Conservation (phyloP, 2,888 invertebrate genomes). For the Caenorhabditis sp. region DNA sequence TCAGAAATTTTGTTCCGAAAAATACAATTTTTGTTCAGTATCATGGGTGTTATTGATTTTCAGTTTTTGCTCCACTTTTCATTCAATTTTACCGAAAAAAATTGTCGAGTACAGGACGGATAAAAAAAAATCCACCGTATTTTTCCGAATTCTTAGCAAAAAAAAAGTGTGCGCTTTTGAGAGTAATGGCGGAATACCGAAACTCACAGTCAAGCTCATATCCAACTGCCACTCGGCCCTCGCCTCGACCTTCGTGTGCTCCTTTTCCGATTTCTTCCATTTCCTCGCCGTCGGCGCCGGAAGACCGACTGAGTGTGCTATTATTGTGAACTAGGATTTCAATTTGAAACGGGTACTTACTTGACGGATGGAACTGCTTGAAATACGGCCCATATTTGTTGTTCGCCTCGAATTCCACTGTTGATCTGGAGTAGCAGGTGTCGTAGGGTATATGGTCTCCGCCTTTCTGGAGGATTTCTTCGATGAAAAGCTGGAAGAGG, state of each 20-base stretch:
- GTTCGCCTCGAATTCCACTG: slow-evolving; percentile 13
- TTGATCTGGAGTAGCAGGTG: background rate
- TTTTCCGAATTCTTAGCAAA: background rate
- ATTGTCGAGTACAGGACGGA: too few species aligned
- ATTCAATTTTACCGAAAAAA: too few species aligned
- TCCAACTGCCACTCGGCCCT: slow-evolving; percentile 25
- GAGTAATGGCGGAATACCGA: too few species aligned
- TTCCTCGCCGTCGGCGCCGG: slow-evolving; percentile 1
- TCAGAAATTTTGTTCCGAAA: too few species aligned
- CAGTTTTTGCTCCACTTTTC: too few species aligned
- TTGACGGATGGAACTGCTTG: slow-evolving; percentile 40
- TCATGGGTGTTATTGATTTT: too few species aligned
- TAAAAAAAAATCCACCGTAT: background rate
- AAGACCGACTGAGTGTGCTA: slow-evolving; percentile 37
- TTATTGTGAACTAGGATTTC: slow-evolving; percentile 18
- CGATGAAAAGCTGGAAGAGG: slow-evolving; percentile 61
- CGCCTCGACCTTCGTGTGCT: background rate
- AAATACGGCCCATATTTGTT: slow-evolving; percentile 39
- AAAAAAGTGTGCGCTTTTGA: background rate
- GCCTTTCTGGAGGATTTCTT: slow-evolving; percentile 26
- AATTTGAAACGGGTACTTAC: slow-evolving; percentile 28
- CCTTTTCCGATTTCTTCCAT: slow-evolving; percentile 7
- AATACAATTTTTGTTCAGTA: too few species aligned
- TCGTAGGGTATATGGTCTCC: slow-evolving; percentile 25
- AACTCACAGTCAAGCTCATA: slow-evolving; percentile 20